Base-by-base conservation (phyloP, 2,888 invertebrate genomes). In the Toxonevra muliebris region DNA sequence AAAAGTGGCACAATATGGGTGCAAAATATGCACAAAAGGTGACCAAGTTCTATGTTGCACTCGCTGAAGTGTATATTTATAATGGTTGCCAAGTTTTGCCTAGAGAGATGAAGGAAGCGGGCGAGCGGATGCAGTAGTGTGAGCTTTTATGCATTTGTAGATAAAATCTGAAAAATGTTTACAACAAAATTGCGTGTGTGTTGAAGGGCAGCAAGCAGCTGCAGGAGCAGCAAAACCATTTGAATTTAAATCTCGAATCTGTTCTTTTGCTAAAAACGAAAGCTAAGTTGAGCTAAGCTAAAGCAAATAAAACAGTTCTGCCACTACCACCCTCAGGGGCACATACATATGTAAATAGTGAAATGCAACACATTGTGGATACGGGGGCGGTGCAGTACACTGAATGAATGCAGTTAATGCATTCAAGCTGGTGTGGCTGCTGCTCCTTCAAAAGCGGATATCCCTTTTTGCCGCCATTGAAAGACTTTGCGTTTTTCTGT, bases 401-500 rank as follows among this genome's bases (percentile, higher is more conserved):
- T 15, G 15, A 48, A 48, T 48, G 50, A 13, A 2, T 48, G 50
- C 50, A 48, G 15, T 13, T 45, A 48, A 48, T 48, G 50, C 50
- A 48, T 15, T 48, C n/a, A 13, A 15, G 15, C 45, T 2, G 20
- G 43, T 13, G n/a, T n/a, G 11, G 57, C 20, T 55, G 43, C 30
- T 42, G 59, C 65, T 48, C 50, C 50, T 48, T 53, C n/a, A 60
- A 70, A 72, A 72, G 69, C 71, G 73, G 72, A 72, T 72, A 69
- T 72, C 72, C 72, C 64, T 67, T 68, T 68, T 68, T 71, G 66
- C 65, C 73, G 70, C 71, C 71, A 71, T 73, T 72, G 71, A 73
- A 73, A 71, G 67, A 66, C 63, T 50, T 50, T 50, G 30, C 7
- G 30, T 30, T 13, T 4, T 1, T 20, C 13, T n/a, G 54, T 40